These are phyloP conservation scores for Poeciliopsis presidionis DNA, from an alignment of 2,797 vertebrate species.

Conservation along the genomic window DNA sequence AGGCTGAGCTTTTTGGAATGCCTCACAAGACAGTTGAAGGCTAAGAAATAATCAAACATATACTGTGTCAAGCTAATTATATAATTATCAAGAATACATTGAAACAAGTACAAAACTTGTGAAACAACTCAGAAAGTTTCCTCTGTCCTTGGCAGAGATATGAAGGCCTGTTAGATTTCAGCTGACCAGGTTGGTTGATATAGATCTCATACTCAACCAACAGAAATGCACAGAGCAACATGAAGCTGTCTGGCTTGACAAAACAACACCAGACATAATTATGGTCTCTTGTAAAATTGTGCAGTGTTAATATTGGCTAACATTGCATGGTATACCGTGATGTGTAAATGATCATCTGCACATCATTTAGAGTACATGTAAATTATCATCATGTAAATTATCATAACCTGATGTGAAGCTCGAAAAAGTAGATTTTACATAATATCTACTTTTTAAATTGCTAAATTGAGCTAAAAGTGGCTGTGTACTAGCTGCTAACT, in stretches of 20 bases:
- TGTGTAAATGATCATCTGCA: background rate
- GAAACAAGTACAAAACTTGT: background rate
- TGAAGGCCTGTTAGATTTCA: background rate
- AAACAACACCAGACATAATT: background rate
- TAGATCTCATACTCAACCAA: background rate
- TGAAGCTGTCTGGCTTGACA: background rate
- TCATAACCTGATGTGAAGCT: no score
- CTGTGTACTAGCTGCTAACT: background rate
- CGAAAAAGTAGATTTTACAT: no score
- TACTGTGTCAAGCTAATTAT: background rate
- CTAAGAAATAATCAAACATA: background rate
- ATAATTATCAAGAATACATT: background rate
- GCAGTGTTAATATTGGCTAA: background rate
- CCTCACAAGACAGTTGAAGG: background rate
- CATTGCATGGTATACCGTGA: background rate
- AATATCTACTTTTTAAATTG: background rate
- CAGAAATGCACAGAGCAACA: background rate
- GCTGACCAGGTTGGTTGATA: background rate
- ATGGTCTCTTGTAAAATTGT: background rate
- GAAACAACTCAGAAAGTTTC: background rate
- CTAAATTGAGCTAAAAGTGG: background rate
- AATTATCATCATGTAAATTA: no score
- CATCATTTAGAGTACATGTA: no score
- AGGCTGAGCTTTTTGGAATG: background rate
- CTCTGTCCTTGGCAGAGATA: background rate